A percentile compares a stretch with the other conserved stretches of the same genome.
These are phyloP conservation scores for Actias luna DNA, from an alignment of 2,888 invertebrate species.

Conservation along the genomic window DNA sequence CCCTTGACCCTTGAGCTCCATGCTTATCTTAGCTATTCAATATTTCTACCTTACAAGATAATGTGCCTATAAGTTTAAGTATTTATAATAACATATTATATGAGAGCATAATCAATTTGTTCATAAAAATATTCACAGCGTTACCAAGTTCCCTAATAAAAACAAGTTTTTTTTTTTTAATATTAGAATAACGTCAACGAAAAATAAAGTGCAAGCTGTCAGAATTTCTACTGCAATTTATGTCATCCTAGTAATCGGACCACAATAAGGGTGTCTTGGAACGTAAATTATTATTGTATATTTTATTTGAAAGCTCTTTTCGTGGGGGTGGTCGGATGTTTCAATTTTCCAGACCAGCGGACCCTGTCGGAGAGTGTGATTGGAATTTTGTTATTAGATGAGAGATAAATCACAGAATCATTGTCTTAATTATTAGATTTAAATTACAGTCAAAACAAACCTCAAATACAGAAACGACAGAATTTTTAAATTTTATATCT, in stretches of 20 bases:
- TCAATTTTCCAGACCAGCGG: constrained; percentile 75
- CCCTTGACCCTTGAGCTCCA: too few relatives aligned
- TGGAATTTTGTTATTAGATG: constrained; percentile 36
- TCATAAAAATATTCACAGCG: too few relatives aligned
- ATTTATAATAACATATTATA: too few relatives aligned
- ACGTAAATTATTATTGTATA: too few relatives aligned
- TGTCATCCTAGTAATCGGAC: not conserved
- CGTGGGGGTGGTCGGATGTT: constrained; percentile 45
- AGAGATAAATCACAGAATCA: constrained; percentile 38
- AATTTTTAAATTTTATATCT: not conserved
- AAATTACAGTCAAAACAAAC: not conserved
- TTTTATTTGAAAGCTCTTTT: constrained; percentile 18
- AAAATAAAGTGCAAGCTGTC: not conserved
- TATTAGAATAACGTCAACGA: not conserved
- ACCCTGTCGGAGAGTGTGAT: constrained; percentile 57
- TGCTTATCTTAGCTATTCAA: too few relatives aligned
- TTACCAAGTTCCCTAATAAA: not conserved
- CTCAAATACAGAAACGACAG: not conserved
- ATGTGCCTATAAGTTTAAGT: too few relatives aligned
- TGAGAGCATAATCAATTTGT: too few relatives aligned
- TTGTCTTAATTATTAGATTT: constrained; percentile 1
- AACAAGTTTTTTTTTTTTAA: not conserved
- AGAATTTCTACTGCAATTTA: not conserved
- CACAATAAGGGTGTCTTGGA: constrained; percentile 13
- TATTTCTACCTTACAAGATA: too few relatives aligned